Evolutionary conservation across 2,888 invertebrate genomes (phyloP).

Genomic region (Ditylenchus weischeri): DNA sequence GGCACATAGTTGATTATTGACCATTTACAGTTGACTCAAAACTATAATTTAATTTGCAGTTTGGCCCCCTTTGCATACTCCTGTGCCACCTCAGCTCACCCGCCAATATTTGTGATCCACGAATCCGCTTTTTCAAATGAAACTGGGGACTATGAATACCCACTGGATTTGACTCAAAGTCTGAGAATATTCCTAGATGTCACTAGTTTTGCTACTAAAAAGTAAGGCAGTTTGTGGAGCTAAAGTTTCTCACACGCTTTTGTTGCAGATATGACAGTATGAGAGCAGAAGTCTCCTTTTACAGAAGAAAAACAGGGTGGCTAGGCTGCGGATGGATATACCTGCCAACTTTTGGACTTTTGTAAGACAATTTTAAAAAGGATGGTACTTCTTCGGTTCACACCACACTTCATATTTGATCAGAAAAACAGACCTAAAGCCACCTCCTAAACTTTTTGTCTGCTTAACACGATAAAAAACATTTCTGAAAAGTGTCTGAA

Average conservation of each 20-base stretch:
- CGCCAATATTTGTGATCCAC: conserved; percentile 40
- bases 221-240: conserved; percentile 31
- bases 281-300: conserved; percentile 48
- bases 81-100: conserved; percentile 9
- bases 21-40: neutral
- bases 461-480: too few species aligned
- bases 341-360: conserved; percentile 48
- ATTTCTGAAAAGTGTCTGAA: too few species aligned
- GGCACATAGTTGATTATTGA: conserved; percentile 23
- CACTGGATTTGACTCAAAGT: conserved; percentile 42
- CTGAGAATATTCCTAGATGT: conserved; percentile 52
- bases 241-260: conserved; percentile 11
- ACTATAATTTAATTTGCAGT: neutral
- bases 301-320: conserved; percentile 43
- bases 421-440: too few species aligned
- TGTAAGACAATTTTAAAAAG: conserved; percentile 33
- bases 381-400: too few species aligned
- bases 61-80: conserved; percentile 11
- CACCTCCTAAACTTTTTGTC: too few species aligned
- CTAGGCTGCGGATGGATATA: conserved; percentile 55
- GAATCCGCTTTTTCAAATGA: conserved; percentile 51
- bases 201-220: conserved; percentile 42
- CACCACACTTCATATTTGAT: neutral
- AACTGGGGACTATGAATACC: conserved; percentile 50
- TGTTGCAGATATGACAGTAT: conserved; percentile 47